phyloP scores from a whole-genome alignment of 2,113 vertebrate species.

The Progne subis region DNA sequence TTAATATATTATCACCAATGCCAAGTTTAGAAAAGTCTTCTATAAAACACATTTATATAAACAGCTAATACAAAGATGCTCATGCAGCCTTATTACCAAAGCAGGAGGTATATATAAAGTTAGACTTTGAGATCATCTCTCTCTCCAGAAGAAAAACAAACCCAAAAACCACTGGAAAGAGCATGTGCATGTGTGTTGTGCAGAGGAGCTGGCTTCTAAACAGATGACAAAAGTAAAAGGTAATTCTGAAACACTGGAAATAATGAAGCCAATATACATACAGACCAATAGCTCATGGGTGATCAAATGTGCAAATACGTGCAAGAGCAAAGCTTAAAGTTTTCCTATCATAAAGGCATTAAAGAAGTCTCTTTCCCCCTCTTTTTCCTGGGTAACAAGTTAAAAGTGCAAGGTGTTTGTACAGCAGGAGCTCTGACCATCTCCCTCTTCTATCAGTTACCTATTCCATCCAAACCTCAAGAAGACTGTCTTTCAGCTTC shows the following conservation, averaged over 20 bases:
- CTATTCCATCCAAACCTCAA: neutral
- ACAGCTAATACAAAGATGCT: neutral
- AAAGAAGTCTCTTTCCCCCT: neutral
- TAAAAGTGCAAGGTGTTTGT: neutral
- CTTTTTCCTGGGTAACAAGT: neutral
- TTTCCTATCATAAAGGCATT: neutral
- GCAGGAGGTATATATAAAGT: neutral
- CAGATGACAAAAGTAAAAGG: neutral
- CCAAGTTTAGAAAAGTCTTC: neutral
- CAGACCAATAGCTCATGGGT: neutral
- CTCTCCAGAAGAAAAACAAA: neutral
- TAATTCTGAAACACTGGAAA: neutral
- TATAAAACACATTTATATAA: neutral
- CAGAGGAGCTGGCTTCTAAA: neutral
- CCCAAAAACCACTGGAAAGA: neutral
- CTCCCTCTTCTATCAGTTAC: neutral
- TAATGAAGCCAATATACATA: neutral
- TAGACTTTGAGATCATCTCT: neutral
- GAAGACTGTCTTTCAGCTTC: neutral
- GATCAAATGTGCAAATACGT: neutral
- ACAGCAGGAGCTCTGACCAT: neutral
- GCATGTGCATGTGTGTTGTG: too few relatives aligned
- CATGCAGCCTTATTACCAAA: neutral
- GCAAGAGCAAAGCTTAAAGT: neutral
- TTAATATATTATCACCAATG: neutral